Evolutionary conservation across 2,113 vertebrate species (phyloP), one percentile per base, ranked within the genome.

Genomic region (Balaeniceps rex): DNA sequence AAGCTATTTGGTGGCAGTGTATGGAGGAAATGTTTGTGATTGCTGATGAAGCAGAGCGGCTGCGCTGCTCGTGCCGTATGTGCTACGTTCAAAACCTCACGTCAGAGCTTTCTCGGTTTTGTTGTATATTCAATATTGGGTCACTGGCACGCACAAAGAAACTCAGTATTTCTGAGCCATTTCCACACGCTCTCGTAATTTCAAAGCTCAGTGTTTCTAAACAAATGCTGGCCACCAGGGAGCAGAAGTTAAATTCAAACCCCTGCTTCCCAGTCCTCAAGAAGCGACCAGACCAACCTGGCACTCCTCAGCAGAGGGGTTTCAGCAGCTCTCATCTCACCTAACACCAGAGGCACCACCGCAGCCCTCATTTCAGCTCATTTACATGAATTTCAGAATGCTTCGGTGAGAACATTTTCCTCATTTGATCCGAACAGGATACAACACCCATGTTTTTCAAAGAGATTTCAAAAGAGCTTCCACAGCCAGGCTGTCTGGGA

Each of bases 11-110:
- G 24, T 26, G 24, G 52, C 60, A 40, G 14, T 2, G 4, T 3
- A 21, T 1, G 6, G 40, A 23, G 9, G 40, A 49, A 55, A 40
- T 1, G 10, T 22, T 55, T 68, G 60, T 3, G 15, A 14, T 21
- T 26, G 19, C 64, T 71, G 15, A 44, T 2, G 22, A 76, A 65
- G 60, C 60, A 36, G 83, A 92, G 83, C 40, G 29, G 70, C 61
- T 55, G 76, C 40, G 9, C 82, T 11, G 60, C 12, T 11, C 33
- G 2, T 4, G 12, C 17, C 4, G 0, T 11, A 6, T 1, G 7
- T 14, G 26, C 78, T 34, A 4, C 12, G 3, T 25, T 74, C 80
- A 63, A 55, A 84, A n/a, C 8, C 42, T 38, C 75, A 25, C 3
- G 1, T 17, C 54, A 47, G 19, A 68, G 23, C 16, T n/a, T 34